phyloP scores from a whole-genome alignment of 2,113 vertebrate species.

The Tragelaphus imberbis region DNA sequence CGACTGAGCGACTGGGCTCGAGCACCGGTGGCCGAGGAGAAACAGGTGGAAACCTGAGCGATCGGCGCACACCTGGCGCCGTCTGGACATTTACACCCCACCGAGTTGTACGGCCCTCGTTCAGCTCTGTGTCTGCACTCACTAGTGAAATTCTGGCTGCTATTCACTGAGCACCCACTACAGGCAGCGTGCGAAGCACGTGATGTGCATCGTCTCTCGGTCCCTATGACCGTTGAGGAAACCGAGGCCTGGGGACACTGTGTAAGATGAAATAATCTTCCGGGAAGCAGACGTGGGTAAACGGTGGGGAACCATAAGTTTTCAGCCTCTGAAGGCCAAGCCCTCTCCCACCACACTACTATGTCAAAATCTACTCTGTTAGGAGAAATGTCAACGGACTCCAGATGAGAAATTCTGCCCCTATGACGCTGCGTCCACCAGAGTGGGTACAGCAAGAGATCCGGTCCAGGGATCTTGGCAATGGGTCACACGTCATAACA shows the following conservation, averaged over 20 bases:
- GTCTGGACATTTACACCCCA: background rate
- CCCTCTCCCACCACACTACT: background rate
- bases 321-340: background rate
- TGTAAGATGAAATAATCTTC: background rate
- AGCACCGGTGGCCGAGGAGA: background rate
- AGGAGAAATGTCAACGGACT: background rate
- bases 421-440: background rate
- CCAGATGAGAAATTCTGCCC: background rate
- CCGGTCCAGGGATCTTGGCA: background rate
- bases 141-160: background rate
- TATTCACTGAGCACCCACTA: background rate
- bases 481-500: background rate
- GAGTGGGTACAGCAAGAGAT: background rate
- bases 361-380: background rate
- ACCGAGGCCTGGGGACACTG: background rate
- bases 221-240: background rate
- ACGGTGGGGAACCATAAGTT: background rate
- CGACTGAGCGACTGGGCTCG: background rate
- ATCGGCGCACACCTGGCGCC: background rate
- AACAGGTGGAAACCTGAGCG: background rate
- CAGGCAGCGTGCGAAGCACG: no score
- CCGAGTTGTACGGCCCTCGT: fast-evolving
- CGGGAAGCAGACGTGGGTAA: background rate
- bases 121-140: background rate
- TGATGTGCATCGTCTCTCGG: fast-evolving